phyloP scores from a whole-genome alignment of 2,888 invertebrate genomes.

The Cylindroiulus punctatus region DNA sequence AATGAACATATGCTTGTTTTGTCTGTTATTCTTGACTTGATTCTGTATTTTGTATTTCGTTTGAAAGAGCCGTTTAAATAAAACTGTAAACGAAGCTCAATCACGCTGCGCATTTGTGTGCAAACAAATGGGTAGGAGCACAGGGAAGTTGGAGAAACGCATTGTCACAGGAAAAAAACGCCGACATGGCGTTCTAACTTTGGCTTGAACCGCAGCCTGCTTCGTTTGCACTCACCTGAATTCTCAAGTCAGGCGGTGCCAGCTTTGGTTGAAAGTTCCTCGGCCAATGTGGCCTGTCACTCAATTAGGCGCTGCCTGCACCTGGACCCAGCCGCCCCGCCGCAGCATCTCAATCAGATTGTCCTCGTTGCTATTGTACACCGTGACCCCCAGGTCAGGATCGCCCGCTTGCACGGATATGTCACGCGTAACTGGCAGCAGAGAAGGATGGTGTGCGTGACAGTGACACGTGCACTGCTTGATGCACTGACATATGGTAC shows the following conservation, averaged over 20 bases:
- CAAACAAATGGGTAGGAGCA: neutral
- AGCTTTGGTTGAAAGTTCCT: neutral
- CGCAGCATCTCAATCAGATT: neutral
- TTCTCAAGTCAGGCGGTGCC: neutral
- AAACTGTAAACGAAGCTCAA: constrained; percentile 2
- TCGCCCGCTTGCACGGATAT: neutral
- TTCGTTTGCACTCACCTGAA: neutral
- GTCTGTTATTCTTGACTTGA: neutral
- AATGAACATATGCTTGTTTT: constrained; percentile 70
- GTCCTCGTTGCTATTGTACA: neutral
- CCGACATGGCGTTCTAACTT: neutral
- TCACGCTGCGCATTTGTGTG: neutral
- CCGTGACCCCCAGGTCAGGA: neutral
- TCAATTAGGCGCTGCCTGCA: neutral
- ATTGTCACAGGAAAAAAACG: neutral
- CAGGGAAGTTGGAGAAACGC: neutral
- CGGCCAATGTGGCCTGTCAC: neutral
- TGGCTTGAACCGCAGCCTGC: neutral
- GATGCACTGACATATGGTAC: neutral
- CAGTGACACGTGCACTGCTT: neutral
- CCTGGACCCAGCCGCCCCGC: neutral
- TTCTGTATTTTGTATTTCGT: neutral
- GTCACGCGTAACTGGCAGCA: neutral
- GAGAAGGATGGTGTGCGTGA: neutral
- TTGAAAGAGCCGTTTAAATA: constrained; percentile 18